Percentiles rank a stretch among this genome's conserved stretches.
Conservation (phyloP, 2,113 vertebrate genomes). For the Campylomormyrus numenius region DNA sequence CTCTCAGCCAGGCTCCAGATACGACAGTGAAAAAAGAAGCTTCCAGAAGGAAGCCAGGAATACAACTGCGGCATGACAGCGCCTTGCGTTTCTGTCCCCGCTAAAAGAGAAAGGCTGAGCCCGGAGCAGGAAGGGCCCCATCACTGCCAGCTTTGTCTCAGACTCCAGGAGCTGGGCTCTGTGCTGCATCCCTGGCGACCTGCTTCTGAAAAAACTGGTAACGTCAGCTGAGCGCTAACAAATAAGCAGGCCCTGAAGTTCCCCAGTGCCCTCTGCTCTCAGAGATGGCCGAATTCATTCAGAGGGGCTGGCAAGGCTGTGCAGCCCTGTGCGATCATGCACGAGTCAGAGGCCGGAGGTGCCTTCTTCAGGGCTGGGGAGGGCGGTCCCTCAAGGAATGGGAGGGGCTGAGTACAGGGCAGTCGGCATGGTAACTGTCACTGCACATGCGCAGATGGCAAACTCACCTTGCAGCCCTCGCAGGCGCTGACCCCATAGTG, state of each 20-base stretch:
- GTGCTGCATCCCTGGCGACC: neutral
- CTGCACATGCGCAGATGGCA: neutral
- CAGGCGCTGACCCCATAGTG: constrained; percentile 98
- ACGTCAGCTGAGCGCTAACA: neutral
- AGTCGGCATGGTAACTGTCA: neutral
- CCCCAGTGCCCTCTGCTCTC: neutral
- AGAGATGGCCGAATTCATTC: neutral
- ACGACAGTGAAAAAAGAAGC: neutral
- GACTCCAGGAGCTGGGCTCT: neutral
- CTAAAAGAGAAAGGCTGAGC: neutral
- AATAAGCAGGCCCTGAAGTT: neutral
- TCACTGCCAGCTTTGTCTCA: neutral
- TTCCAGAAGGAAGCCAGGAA: neutral
- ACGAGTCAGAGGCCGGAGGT: neutral
- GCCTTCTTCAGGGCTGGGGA: neutral
- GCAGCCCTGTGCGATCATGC: neutral
- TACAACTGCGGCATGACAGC: neutral
- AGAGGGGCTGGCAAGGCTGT: neutral
- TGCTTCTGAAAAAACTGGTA: neutral
- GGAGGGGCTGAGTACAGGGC: neutral
- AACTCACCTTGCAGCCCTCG: constrained; percentile 94
- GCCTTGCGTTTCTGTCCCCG: neutral
- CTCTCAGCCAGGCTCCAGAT: neutral
- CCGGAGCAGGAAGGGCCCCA: neutral
- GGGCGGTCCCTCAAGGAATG: neutral